These are phyloP conservation scores for Dryas iulia DNA, from an alignment of 1,140 invertebrate genomes.

Conservation along the genomic window DNA sequence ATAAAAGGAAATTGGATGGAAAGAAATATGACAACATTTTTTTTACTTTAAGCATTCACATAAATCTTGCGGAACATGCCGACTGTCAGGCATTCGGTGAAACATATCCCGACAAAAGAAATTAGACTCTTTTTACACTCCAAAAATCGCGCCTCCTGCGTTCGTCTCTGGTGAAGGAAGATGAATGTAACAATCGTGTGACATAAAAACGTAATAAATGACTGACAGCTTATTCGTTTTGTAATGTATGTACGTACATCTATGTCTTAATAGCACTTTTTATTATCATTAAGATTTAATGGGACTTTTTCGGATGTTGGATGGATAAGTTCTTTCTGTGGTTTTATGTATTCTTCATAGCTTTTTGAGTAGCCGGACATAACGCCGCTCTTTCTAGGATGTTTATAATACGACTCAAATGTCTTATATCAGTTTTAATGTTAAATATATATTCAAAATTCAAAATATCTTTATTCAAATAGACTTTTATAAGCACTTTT, in stretches of 20 bases:
- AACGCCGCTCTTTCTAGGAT: too few species aligned
- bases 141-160: conserved; percentile 20
- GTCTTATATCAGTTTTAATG: too few species aligned
- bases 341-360: too few species aligned
- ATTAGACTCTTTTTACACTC: conserved; percentile 18
- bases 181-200: conserved; percentile 20
- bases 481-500: too few species aligned
- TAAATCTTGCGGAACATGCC: conserved; percentile 24
- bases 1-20: conserved; percentile 3
- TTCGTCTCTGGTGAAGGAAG: conserved; percentile 22
- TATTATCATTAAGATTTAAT: neutral
- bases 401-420: too few species aligned
- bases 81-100: conserved; percentile 21
- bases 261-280: neutral
- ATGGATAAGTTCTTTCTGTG: neutral
- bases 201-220: conserved; percentile 15
- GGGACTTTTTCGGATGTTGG: neutral
- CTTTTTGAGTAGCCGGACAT: too few species aligned
- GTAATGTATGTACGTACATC: neutral
- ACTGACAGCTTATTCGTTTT: neutral
- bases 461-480: too few species aligned
- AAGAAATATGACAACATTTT: conserved; percentile 22
- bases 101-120: conserved; percentile 27
- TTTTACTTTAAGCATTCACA: conserved; percentile 15
- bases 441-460: too few species aligned